These are phyloP conservation scores for Pachymerium ferrugineum DNA, from an alignment of 2,888 invertebrate genomes.

Conservation along the genomic window DNA sequence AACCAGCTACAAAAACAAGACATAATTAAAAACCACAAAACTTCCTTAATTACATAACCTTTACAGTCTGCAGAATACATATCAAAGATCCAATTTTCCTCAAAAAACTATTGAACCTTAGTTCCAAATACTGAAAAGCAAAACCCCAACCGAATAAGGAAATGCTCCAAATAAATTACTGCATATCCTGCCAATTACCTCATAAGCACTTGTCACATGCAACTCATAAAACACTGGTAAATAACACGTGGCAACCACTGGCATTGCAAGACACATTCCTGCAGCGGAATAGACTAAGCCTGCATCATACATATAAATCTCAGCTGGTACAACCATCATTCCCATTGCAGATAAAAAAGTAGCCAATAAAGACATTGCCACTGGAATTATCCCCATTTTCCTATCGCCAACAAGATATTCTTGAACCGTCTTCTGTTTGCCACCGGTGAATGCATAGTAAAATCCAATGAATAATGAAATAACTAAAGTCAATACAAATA, in stretches of 20 bases:
- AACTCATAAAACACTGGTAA: slow-evolving; percentile 31
- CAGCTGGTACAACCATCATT: slow-evolving; percentile 25
- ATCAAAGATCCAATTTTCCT: slow-evolving; percentile 32
- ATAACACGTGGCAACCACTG: slow-evolving; percentile 7
- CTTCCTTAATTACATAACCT: no score
- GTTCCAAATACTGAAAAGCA: slow-evolving; percentile 34
- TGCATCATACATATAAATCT: slow-evolving; percentile 29
- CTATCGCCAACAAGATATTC: slow-evolving; percentile 31
- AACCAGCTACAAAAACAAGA: slow-evolving; percentile 31
- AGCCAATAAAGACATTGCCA: slow-evolving; percentile 28
- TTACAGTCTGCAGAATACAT: slow-evolving; percentile 29
- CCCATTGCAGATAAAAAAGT: slow-evolving; percentile 30
- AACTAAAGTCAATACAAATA: slow-evolving; percentile 14
- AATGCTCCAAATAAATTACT: background rate
- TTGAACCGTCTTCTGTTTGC: slow-evolving; percentile 28
- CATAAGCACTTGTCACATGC: slow-evolving; percentile 19
- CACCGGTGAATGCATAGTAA: slow-evolving; percentile 31
- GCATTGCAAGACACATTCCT: slow-evolving; percentile 11
- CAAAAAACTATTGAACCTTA: slow-evolving; percentile 28
- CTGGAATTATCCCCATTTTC: slow-evolving; percentile 28
- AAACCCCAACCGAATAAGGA: no score
- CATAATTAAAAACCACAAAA: no score
- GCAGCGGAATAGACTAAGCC: background rate
- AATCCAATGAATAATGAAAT: slow-evolving; percentile 18
- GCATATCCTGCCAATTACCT: slow-evolving; percentile 14